Conservation (phyloP, 2,113 vertebrate species). For the Speoplatyrhinus poulsoni region DNA sequence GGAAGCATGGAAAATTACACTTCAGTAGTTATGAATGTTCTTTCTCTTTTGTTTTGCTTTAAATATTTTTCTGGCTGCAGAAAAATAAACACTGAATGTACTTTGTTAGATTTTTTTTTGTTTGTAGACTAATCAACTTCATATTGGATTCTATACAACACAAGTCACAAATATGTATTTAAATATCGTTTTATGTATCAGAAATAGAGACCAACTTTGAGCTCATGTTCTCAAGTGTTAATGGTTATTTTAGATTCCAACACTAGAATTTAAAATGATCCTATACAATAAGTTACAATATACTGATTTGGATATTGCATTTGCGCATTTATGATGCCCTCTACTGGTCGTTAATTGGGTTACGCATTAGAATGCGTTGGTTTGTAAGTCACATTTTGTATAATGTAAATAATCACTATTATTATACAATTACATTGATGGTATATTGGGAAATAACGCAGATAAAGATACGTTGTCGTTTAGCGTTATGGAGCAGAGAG, state of each 20-base stretch:
- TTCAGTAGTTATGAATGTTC: constrained; percentile 72
- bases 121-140: neutral
- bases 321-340: neutral
- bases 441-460: too few relatives aligned
- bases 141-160: too few relatives aligned
- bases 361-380: neutral
- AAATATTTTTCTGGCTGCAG: constrained; percentile 68
- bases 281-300: neutral
- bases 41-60: constrained; percentile 67
- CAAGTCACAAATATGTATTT: too few relatives aligned
- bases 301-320: neutral
- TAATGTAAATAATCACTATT: too few relatives aligned
- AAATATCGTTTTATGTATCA: too few relatives aligned
- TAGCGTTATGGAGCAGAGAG: too few relatives aligned
- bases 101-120: constrained; percentile 9
- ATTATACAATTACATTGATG: too few relatives aligned
- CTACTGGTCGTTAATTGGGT: neutral
- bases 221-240: neutral
- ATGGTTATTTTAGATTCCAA: neutral
- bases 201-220: too few relatives aligned
- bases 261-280: neutral
- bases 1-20: constrained; percentile 73
- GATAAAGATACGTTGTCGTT: too few relatives aligned
- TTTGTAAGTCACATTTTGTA: too few relatives aligned
- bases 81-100: constrained; percentile 78